phyloP scores from a whole-genome alignment of 2,113 vertebrate genomes.

The Enhydra lutris region DNA sequence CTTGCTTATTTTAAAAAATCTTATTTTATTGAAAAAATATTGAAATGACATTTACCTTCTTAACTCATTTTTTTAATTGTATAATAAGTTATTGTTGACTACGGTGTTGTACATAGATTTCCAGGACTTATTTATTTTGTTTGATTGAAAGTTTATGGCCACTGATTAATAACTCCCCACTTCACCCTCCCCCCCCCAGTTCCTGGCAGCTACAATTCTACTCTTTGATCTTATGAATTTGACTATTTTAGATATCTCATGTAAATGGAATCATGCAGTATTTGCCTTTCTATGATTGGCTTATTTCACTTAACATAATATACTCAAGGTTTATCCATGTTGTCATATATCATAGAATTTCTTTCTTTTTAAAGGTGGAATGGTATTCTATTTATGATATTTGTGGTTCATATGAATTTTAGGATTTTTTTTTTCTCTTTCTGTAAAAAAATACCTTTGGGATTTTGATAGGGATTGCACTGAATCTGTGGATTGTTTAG shows the following conservation, averaged over 20 bases:
- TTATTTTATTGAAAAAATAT: not conserved
- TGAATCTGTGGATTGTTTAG: not conserved
- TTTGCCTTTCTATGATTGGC: not conserved
- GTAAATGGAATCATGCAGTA: not conserved
- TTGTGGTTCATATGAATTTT: not conserved
- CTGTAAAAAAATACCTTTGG: not conserved
- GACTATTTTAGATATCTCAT: not conserved
- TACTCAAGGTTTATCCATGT: not conserved
- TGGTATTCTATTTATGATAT: not conserved
- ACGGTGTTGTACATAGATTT: not conserved
- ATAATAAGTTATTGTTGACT: too few species aligned
- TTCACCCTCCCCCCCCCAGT: not conserved
- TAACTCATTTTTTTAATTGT: not conserved
- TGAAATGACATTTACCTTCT: not conserved
- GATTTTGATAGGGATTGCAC: not conserved
- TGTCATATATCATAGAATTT: not conserved
- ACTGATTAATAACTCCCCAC: not conserved
- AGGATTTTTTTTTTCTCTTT: not conserved
- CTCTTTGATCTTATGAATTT: not conserved
- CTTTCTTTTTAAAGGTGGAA: not conserved
- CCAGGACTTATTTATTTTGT: not conserved
- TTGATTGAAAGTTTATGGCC: not conserved
- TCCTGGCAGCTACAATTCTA: not conserved
- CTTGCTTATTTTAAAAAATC: not conserved
- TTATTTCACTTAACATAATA: not conserved